Evolutionary conservation across 1,140 invertebrate genomes (phyloP), one percentile per base, ranked within the genome.

Genomic region (Paracyclopina nana): DNA sequence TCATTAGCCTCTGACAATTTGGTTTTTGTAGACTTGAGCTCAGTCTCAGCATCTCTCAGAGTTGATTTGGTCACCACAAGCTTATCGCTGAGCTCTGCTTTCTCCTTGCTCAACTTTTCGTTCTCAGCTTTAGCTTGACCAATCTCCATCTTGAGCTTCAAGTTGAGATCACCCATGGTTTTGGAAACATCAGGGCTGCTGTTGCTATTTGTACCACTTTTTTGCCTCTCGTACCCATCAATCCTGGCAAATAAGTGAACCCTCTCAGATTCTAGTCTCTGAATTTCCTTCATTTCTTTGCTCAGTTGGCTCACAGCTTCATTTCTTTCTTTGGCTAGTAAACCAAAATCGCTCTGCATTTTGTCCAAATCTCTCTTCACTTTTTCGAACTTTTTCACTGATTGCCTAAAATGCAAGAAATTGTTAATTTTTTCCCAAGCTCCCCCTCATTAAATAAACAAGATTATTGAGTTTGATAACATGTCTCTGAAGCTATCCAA

Each of bases 311-410:
- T 27, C 20, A 52, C 24, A 8, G 50, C 50, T 14, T 52, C 40
- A 16, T 52, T 52, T 24, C 41, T 8, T 26, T 52, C 50, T 25
- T 40, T 52, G 22, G 24, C 24, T 14, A 52, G 42, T 5, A 27
- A 5, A 4, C 20, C 20, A 25, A 20, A 52, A 5, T 52, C 50
- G 14, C 11, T 16, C 24, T 52, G 50, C 2, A 52, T 22, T 28
- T 52, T 52, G 14, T 52, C 50, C n/a, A 40, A 14, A 27, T 52
- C 50, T 26, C 50, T 18, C 14, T 44, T 52, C 12, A n/a, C 12
- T 29, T 52, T 52, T 8, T 52, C 50, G 2, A 52, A 11, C 27
- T 52, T 52, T 27, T 52, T 52, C 12, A 52, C n/a, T 3, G 50
- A n/a, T 44, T 52, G 50, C 8, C 14, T n/a, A n/a, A n/a, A n/a